Evolutionary conservation across 1,140 invertebrate species (phyloP), one percentile per base, ranked within the genome.

Genomic region (Sipha flava): DNA sequence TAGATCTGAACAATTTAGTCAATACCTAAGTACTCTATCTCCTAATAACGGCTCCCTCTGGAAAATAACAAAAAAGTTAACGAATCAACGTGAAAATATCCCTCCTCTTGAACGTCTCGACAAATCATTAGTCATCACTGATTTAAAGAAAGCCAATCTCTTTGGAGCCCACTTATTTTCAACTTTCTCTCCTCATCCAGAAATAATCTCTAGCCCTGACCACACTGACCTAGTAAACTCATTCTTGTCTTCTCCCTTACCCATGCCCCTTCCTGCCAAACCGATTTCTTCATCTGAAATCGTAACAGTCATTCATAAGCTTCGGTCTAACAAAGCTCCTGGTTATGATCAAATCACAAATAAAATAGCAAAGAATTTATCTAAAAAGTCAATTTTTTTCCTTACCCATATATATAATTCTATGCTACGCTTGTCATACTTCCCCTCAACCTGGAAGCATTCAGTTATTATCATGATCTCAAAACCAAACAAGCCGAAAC

Each of bases 401-500:
- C 18, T 73, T 34, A 73, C 70, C 9, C 70, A 45, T 73, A 73
- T 73, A 43, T 73, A n/a, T 21, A 73, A 73, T 26, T 34, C 37
- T 26, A 73, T 73, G 70, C 34, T 85, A n/a, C n/a, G n/a, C n/a
- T n/a, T n/a, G n/a, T n/a, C n/a, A n/a, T n/a, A n/a, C n/a, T n/a
- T n/a, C n/a, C n/a, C n/a, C n/a, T n/a, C n/a, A n/a, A n/a, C n/a
- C n/a, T n/a, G n/a, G n/a, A n/a, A n/a, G n/a, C n/a, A n/a, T n/a
- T n/a, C n/a, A n/a, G n/a, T n/a, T n/a, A n/a, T n/a, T n/a, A n/a
- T n/a, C n/a, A n/a, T n/a, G 81, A 81, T 85, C 29, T 62, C 34
- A 10, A 83, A 83, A 73, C 83, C 82, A 10, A 83, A 81, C 16
- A 85, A 85, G 83, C 81, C 81, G 31, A 45, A 81, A 70, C 62